Evolutionary conservation across 2,113 vertebrate genomes (phyloP).

Genomic region (Strix aluco): DNA sequence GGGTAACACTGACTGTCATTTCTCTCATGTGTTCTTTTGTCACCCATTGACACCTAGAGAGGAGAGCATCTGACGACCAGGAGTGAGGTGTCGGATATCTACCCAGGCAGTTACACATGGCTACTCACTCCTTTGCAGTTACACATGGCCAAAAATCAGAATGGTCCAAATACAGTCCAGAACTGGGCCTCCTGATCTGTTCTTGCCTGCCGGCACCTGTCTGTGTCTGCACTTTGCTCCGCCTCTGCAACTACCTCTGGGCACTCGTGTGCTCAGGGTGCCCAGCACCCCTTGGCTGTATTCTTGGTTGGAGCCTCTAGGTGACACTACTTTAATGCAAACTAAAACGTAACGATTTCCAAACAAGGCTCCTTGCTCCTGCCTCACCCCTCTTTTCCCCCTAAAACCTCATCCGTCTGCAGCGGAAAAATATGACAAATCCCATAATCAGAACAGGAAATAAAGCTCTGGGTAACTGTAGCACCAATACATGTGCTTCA

Average conservation of each 20-base stretch:
- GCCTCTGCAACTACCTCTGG: background rate
- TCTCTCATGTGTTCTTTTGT: background rate
- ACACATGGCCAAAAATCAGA: background rate
- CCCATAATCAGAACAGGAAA: background rate
- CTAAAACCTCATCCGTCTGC: background rate
- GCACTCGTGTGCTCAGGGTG: background rate
- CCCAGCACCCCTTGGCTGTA: slow-evolving; percentile 15
- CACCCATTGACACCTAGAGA: background rate
- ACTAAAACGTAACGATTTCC: background rate
- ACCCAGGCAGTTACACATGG: accelerated
- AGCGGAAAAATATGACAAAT: background rate
- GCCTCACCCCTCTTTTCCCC: background rate
- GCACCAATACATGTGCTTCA: background rate
- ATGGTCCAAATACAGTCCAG: background rate
- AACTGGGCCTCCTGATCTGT: background rate
- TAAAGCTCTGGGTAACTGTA: too few relatives aligned
- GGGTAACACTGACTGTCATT: background rate
- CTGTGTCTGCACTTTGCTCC: background rate
- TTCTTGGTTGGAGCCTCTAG: slow-evolving; percentile 48
- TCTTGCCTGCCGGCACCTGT: background rate
- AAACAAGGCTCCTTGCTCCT: background rate
- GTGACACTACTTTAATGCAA: slow-evolving; percentile 58
- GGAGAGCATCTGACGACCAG: background rate
- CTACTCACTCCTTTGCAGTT: background rate
- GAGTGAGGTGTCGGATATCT: background rate